Base-by-base conservation (phyloP, 1,140 invertebrate genomes). In the Atta colombica region DNA sequence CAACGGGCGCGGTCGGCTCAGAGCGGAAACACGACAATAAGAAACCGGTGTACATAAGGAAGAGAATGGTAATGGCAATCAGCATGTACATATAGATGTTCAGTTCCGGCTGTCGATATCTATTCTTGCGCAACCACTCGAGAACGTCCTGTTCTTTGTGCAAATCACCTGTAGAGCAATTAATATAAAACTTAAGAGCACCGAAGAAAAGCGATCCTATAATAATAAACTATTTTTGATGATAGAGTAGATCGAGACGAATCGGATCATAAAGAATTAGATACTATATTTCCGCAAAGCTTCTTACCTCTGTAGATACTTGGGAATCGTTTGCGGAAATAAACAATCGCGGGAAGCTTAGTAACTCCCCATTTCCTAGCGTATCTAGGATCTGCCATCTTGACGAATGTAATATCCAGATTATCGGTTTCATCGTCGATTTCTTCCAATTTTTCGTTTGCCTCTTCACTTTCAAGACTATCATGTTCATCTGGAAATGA, bases 1-100 rank as follows among this genome's bases (percentile, higher is more conserved):
- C 92, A 49, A 93, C 92, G 63, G 96, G 89, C 3, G 96, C 94
- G 45, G 97, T 92, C 35, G 96, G 95, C 68, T 96, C 95, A 35
- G 97, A 95, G 91, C 97, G 97, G 93, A 99, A 98, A 94, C 98
- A 99, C 93, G 99, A 98, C 55, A 99, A 95, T 25, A 99, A 95
- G 94, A 99, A 99, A 14, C 98, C 97, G 1, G 98, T 99, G 94
- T 99, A 99, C 93, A 98, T 96, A 4, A 98, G 96, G 92, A 99
- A 99, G 35, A 98, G 97, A 87, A 98, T 95, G 69, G 97, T 97
- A 80, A 99, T 97, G 0, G 98, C 98, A 91, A 98, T 97, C 89
- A 99, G 96, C 74, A 98, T 98, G 93, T 99, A 99, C 98, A 99
- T 99, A 93, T 99, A 99, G 84, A 99, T 97, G 92, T 98, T 99